Evolutionary conservation across 2,888 invertebrate genomes (phyloP), one percentile per base, ranked within the genome.

Genomic region (Sarcophaga carnaria): DNA sequence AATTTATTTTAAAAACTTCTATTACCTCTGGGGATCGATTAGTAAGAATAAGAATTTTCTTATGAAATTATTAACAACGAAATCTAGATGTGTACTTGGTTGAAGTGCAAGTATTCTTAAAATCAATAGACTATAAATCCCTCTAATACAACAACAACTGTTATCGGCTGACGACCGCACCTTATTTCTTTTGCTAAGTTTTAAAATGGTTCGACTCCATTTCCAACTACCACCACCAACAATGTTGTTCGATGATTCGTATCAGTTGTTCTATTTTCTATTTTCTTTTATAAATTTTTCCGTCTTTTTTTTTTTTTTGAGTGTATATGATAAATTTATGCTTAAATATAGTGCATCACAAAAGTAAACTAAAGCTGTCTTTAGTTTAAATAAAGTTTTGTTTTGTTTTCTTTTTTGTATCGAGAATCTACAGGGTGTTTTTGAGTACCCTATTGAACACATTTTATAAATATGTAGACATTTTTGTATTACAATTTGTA

Each of bases 261-360:
- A 79, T 74, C 83, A 69, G 25, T 75, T 84, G 79, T 80, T 84
- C 83, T 75, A 84, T 62, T 74, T 83, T 49, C 25, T 22, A 49
- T 54, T 37, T 37, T 37, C 37, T 37, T 37, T 37, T 17, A 62
- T 37, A 25, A 69, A 63, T 60, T 75, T 59, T 63, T 20, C 45
- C 17, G 37, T 22, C 20, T n/a, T n/a, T n/a, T n/a, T 69, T 1
- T 63, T 20, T 60, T 63, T 82, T 47, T 64, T 49, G 4, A 49
- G 66, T 60, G 62, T 60, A 74, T 74, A 83, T 27, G 69, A 77
- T 70, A 69, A 83, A 54, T 69, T 67, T 76, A 67, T 76, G 75
- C 37, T 76, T 17, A 12, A 60, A 0, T 67, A 83, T 60, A 83
- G 71, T 80, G 64, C 5, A 20, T 14, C 11, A 63, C 14, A 49